Evolutionary conservation across 2,797 vertebrate genomes (phyloP), one percentile per base, ranked within the genome.

Genomic region (Mycteria americana): DNA sequence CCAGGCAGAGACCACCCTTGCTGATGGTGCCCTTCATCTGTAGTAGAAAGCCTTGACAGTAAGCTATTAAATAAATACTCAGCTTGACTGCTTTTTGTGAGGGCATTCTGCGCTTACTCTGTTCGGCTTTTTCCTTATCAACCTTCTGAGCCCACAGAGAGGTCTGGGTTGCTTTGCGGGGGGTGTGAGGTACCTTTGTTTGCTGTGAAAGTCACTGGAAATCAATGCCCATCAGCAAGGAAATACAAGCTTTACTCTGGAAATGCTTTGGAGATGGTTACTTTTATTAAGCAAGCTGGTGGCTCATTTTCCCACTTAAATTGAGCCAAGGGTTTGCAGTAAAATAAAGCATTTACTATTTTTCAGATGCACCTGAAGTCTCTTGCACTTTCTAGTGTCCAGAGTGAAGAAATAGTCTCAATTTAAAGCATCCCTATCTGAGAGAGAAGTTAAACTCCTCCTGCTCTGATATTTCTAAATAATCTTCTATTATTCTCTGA

Each of bases 1-100:
- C 75, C 57, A 88, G 81, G 75, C 90, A 53, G 85, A 89, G 94
- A 89, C 92, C 95, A 89, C 85, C 89, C 64, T 94, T 95, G 81
- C 92, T 76, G 70, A 87, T 23, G 88, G 37, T 18, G 35, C 48
- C 64, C 41, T 89, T 94, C 72, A 70, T 88, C 63, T 56, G 35
- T 21, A 14, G 39, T 23, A 11, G 56, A 18, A 89, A 83, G 37
- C 46, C 45, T 68, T 83, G 51, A 68, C 63, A 91, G 60, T 31
- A 43, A 92, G 54, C 76, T 80, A 33, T 45, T 93, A 89, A 84
- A 65, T 11, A 75, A 77, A 81, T 30, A 39, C 7, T 45, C 39
- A 4, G 37, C 9, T 68, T 53, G 56, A 17, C 11, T 24, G 41
- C 6, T 78, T 85, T 73, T 35, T 33, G 68, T 63, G 30, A 68